Conservation (phyloP, 2,797 vertebrate genomes). For the Chloroceryle amazona region DNA sequence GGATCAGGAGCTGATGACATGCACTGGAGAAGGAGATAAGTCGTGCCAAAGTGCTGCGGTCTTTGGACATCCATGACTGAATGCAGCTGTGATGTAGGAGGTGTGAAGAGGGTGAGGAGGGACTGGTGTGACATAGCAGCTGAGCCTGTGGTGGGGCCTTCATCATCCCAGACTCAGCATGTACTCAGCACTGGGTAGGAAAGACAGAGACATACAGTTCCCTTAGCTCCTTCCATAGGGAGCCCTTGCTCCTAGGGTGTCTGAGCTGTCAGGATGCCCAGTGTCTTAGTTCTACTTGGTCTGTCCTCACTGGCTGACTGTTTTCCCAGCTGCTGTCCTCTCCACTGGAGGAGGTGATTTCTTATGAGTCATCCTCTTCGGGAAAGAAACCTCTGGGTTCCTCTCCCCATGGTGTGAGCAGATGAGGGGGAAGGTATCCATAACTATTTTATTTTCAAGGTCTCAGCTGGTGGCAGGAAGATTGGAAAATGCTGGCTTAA, state of each 20-base stretch:
- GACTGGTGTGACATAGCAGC: not conserved
- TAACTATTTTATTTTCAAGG: slow-evolving; percentile 34
- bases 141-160: not conserved
- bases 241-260: not conserved
- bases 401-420: not conserved
- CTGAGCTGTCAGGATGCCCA: slow-evolving; percentile 22
- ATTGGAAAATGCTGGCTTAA: slow-evolving; percentile 29
- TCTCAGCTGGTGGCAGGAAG: slow-evolving; percentile 49
- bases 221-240: not conserved
- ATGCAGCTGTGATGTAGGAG: slow-evolving; percentile 31
- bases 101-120: not conserved
- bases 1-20: not conserved
- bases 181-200: not conserved
- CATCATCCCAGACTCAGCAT: slow-evolving; percentile 5
- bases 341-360: slow-evolving; percentile 39
- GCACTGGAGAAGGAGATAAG: not conserved
- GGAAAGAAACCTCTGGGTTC: slow-evolving; percentile 40
- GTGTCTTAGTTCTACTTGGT: not conserved
- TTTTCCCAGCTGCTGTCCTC: slow-evolving; percentile 65
- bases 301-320: not conserved
- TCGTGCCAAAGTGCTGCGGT: not conserved
- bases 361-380: slow-evolving; percentile 43
- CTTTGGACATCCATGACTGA: slow-evolving; percentile 2
- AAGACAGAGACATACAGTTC: slow-evolving; percentile 6
- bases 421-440: slow-evolving; percentile 24